A percentile compares a stretch with the other conserved stretches of the same genome.
phyloP scores from a whole-genome alignment of 37 sponge, comb jelly and placozoan genomes.

The Cliona cf. orientalis region DNA sequence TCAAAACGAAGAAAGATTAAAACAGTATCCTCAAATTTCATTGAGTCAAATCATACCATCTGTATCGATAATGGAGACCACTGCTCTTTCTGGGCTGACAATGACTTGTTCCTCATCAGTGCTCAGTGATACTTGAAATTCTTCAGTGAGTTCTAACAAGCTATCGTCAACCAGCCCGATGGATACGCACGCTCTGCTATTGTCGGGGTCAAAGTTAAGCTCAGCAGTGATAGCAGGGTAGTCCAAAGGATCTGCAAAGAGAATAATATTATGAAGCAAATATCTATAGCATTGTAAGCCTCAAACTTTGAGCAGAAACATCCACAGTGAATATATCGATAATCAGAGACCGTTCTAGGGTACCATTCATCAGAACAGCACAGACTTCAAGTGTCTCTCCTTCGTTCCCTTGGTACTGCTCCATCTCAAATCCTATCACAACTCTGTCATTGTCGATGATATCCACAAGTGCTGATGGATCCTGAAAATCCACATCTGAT shows the following conservation, averaged over 20 bases:
- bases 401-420: neutral
- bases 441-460: slow-evolving; percentile 4
- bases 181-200: neutral
- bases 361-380: neutral
- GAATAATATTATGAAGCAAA: neutral
- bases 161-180: neutral
- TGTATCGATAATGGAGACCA: neutral
- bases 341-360: neutral
- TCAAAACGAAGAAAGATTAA: neutral
- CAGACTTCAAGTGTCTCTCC: slow-evolving; percentile 7
- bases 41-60: slow-evolving; percentile 11
- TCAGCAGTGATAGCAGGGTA: neutral
- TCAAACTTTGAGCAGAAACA: neutral
- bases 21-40: neutral
- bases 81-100: neutral
- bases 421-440: neutral
- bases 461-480: neutral
- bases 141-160: neutral
- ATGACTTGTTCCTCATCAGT: neutral
- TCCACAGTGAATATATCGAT: neutral
- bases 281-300: neutral
- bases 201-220: neutral
- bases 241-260: neutral
- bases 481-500: neutral
- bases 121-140: neutral